Evolutionary conservation across 1,140 invertebrate species (phyloP).

Genomic region (Papilio polyxenes): DNA sequence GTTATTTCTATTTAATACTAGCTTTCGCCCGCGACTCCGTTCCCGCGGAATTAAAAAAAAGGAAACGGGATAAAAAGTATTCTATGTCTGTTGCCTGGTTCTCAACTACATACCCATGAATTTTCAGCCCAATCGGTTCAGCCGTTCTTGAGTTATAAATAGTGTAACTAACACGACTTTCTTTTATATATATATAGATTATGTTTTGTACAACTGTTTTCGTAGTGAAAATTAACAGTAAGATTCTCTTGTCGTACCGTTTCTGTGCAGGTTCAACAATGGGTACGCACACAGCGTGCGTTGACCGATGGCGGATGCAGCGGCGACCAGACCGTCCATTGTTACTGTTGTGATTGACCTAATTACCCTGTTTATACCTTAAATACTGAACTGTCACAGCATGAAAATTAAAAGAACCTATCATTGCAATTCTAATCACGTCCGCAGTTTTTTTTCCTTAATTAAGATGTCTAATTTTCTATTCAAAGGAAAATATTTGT

Average conservation of each 20-base stretch:
- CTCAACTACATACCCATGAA: no score
- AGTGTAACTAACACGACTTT: no score
- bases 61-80: no score
- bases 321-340: conserved; percentile 53
- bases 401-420: not conserved
- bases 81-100: no score
- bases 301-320: conserved; percentile 61
- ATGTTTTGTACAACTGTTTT: not conserved
- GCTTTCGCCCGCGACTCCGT: no score
- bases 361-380: conserved; percentile 46
- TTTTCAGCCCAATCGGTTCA: no score
- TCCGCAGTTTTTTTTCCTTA: not conserved
- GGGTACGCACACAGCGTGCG: conserved; percentile 48
- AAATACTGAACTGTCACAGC: not conserved
- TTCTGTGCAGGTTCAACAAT: conserved; percentile 30
- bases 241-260: not conserved
- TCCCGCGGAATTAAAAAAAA: no score
- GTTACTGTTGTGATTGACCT: conserved; percentile 72
- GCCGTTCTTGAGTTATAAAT: no score
- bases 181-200: no score
- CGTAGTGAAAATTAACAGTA: not conserved
- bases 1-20: not conserved
- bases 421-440: not conserved
- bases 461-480: no score
- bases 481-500: no score